Conservation (phyloP, 1,140 invertebrate species). For the Euglossa dilemma region DNA sequence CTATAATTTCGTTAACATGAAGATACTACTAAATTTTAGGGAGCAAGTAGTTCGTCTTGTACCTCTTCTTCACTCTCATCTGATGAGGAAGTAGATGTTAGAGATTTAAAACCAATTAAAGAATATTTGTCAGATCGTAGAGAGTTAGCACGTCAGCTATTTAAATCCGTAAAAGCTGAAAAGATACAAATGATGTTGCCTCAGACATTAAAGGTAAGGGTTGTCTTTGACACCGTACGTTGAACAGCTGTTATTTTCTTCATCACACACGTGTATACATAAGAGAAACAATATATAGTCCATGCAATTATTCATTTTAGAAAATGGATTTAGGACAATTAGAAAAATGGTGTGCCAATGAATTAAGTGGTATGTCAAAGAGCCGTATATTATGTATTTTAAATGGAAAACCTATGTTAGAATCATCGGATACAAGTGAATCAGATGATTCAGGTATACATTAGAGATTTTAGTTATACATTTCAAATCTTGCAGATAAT, state of each 20-base stretch:
- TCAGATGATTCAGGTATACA: conserved; percentile 76
- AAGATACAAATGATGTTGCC: conserved; percentile 82
- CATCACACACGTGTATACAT: background rate
- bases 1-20: background rate
- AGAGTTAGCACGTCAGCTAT: conserved; percentile 78
- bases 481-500: background rate
- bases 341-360: conserved; percentile 78
- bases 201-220: conserved; percentile 75
- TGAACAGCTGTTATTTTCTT: background rate
- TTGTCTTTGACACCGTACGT: background rate
- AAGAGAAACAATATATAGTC: too few relatives aligned
- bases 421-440: conserved; percentile 79
- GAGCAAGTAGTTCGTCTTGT: conserved; percentile 50
- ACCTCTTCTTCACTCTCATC: conserved; percentile 71
- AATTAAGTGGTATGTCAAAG: conserved; percentile 81
- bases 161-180: conserved; percentile 79
- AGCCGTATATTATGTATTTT: conserved; percentile 76
- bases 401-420: conserved; percentile 76
- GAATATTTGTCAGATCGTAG: conserved; percentile 77
- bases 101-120: conserved; percentile 80
- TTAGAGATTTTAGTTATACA: background rate
- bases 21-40: conserved; percentile 44
- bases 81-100: conserved; percentile 74
- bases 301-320: conserved; percentile 51
- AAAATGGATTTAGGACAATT: conserved; percentile 77